phyloP scores from a whole-genome alignment of 2,888 invertebrate species.

The Pheosia gnoma region DNA sequence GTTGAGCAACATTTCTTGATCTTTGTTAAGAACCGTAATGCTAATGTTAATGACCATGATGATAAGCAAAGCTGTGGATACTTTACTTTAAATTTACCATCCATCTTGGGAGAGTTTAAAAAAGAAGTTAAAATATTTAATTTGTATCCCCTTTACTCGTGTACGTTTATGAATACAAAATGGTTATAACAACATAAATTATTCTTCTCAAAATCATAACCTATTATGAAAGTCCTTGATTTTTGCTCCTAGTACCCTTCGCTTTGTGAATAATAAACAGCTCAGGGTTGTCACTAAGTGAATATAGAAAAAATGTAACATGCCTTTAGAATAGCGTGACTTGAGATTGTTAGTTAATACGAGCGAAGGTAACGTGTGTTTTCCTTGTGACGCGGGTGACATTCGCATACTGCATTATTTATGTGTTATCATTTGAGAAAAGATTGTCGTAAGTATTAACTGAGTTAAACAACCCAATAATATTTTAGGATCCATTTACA shows the following conservation, averaged over 20 bases:
- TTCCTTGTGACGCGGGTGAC: conserved; percentile 19
- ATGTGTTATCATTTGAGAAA: conserved; percentile 8
- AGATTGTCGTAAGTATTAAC: not conserved
- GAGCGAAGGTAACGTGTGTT: conserved; percentile 26
- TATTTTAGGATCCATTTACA: not conserved
- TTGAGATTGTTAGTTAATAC: conserved; percentile 13
- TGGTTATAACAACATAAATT: not conserved
- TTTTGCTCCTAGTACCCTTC: conserved; percentile 18
- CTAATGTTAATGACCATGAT: no score
- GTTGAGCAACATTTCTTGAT: no score
- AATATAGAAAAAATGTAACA: conserved; percentile 4
- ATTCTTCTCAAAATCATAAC: conserved; percentile 8
- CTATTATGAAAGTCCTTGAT: conserved; percentile 24
- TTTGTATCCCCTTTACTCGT: no score
- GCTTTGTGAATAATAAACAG: conserved; percentile 27
- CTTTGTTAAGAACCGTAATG: no score
- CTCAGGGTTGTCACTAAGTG: conserved; percentile 16
- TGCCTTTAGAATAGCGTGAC: conserved; percentile 32
- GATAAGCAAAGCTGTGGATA: no score
- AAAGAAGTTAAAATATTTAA: no score
- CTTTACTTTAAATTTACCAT: no score
- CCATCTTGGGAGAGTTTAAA: no score
- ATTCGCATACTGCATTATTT: not conserved
- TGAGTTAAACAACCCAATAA: no score
- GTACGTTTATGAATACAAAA: no score